These are phyloP conservation scores for Cebidichthys violaceus DNA, from an alignment of 2,113 vertebrate genomes.

Conservation along the genomic window DNA sequence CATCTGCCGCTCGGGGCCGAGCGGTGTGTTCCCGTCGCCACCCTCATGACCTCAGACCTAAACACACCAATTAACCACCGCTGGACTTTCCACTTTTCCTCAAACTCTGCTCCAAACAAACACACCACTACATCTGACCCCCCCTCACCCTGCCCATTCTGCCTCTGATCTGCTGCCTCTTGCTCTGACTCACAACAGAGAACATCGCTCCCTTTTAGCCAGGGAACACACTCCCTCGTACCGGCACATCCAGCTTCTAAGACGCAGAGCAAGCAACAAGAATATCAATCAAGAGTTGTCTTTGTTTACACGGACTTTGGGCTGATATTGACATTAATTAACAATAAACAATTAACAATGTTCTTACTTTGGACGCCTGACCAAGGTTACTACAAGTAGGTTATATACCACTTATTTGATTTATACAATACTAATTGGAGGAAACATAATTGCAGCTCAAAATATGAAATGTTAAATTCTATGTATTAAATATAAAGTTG, in stretches of 20 bases:
- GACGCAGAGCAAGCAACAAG: background rate
- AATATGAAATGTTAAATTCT: too few species aligned
- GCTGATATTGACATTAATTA: background rate
- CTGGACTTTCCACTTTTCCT: constrained; percentile 74
- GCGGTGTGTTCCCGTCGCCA: constrained; percentile 67
- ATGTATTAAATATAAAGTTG: too few species aligned
- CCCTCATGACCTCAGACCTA: constrained; percentile 75
- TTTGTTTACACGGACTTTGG: background rate
- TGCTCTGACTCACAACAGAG: constrained; percentile 51
- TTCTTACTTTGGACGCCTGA: background rate
- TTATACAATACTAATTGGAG: background rate
- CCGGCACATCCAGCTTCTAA: background rate
- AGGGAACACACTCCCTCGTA: constrained; percentile 26
- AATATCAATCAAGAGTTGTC: background rate
- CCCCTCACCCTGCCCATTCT: constrained; percentile 31
- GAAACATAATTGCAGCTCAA: background rate
- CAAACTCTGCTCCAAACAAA: constrained; percentile 73
- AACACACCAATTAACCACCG: constrained; percentile 79
- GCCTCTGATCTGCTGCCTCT: constrained; percentile 62
- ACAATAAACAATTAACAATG: background rate
- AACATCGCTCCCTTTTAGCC: constrained; percentile 34
- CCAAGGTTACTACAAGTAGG: background rate
- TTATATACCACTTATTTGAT: background rate
- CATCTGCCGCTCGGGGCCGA: constrained; percentile 65
- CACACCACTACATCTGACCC: constrained; percentile 50